These are phyloP conservation scores for Tortrix viridana DNA, from an alignment of 2,888 invertebrate genomes.

Conservation along the genomic window DNA sequence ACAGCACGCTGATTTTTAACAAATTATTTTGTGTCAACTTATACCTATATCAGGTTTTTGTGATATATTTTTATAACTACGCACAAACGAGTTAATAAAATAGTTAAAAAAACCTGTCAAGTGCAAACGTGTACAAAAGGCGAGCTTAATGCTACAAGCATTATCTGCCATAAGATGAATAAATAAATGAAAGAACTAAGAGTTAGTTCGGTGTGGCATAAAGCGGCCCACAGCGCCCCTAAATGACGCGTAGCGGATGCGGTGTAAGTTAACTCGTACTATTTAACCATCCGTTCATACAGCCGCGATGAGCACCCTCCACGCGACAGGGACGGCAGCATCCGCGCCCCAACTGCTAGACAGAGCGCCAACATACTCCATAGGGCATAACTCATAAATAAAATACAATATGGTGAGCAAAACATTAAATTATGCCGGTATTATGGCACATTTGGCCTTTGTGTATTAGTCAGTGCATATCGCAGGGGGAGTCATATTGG, in stretches of 20 bases:
- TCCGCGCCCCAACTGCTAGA: slow-evolving; percentile 45
- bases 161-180: too few relatives aligned
- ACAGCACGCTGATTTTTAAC: too few relatives aligned
- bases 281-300: slow-evolving; percentile 83
- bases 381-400: slow-evolving; percentile 84
- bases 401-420: slow-evolving; percentile 85
- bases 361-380: slow-evolving; percentile 60
- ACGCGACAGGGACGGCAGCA: slow-evolving; percentile 59
- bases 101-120: too few relatives aligned
- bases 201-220: slow-evolving; percentile 47
- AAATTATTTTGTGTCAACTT: too few relatives aligned
- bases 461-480: slow-evolving; percentile 76
- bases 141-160: too few relatives aligned
- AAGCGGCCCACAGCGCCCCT: slow-evolving; percentile 66
- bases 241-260: slow-evolving; percentile 80
- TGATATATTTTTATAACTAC: too few relatives aligned
- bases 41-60: too few relatives aligned
- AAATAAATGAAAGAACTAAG: too few relatives aligned
- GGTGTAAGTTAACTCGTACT: slow-evolving; percentile 82
- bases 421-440: slow-evolving; percentile 84
- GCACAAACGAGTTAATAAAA: too few relatives aligned
- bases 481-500: slow-evolving; percentile 70
- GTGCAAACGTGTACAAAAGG: too few relatives aligned
- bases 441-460: slow-evolving; percentile 85
- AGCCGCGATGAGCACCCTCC: slow-evolving; percentile 73